phyloP scores from a whole-genome alignment of 2,888 invertebrate genomes.

The Rhogogaster chlorosoma region DNA sequence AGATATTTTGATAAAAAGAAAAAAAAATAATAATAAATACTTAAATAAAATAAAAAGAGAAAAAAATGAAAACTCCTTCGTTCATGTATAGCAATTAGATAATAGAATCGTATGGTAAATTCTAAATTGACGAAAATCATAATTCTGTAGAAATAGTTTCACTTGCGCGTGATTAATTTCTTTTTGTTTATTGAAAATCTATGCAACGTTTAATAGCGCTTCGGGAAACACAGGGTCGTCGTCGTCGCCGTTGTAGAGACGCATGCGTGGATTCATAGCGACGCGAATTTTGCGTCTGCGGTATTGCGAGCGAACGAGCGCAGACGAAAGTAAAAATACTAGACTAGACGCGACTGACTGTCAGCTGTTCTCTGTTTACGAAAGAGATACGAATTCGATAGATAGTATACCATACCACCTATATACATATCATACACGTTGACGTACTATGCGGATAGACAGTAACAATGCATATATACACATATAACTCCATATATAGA shows the following conservation, averaged over 20 bases:
- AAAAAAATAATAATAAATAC: no score
- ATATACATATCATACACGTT: neutral
- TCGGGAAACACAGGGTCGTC: neutral
- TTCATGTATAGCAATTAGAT: no score
- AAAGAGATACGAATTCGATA: slow-evolving; percentile 17
- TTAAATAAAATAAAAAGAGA: no score
- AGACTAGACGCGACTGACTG: slow-evolving; percentile 21
- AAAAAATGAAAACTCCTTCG: no score
- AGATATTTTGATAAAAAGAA: no score
- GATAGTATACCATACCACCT: neutral
- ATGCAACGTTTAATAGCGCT: slow-evolving; percentile 2
- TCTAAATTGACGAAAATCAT: no score
- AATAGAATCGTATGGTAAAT: no score
- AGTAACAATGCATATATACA: neutral
- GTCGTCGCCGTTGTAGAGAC: neutral
- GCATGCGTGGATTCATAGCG: slow-evolving; percentile 19
- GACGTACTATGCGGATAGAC: neutral
- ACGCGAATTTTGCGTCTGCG: neutral
- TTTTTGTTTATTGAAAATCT: neutral
- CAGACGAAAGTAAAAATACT: slow-evolving; percentile 49
- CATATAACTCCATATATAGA: neutral
- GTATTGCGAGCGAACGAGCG: neutral
- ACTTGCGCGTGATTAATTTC: neutral
- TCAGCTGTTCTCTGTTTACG: slow-evolving; percentile 54
- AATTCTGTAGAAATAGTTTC: neutral